These are phyloP conservation scores for Psittacula derbiana DNA, from an alignment of 2,797 vertebrate genomes.

Conservation along the genomic window DNA sequence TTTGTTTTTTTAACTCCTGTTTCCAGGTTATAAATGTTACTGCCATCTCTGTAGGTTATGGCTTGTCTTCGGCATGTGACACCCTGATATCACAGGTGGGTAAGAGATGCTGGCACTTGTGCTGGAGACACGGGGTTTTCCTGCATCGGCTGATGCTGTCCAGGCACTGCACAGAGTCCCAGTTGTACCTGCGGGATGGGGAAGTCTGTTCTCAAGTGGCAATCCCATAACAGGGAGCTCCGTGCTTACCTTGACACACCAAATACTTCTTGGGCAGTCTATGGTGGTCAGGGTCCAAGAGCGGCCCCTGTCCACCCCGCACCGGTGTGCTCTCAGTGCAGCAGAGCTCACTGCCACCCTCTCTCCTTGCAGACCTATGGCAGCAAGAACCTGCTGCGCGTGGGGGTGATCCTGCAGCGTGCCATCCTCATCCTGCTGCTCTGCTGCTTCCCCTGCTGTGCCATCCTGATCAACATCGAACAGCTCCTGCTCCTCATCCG, in stretches of 20 bases:
- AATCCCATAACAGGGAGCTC: background rate
- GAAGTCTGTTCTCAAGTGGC: background rate
- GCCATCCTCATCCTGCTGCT: slow-evolving; percentile 83
- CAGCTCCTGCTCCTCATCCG: slow-evolving; percentile 77
- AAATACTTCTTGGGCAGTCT: background rate
- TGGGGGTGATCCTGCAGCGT: slow-evolving; percentile 86
- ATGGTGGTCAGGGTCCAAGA: fast-evolving
- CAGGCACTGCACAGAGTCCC: background rate
- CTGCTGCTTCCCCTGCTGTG: slow-evolving; percentile 87
- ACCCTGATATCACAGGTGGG: slow-evolving; percentile 93
- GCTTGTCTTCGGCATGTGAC: slow-evolving; percentile 87
- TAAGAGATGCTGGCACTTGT: background rate
- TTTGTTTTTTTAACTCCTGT: background rate
- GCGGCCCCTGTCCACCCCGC: background rate
- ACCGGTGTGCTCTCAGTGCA: fast-evolving
- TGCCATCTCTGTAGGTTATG: slow-evolving; percentile 82
- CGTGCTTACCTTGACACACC: fast-evolving
- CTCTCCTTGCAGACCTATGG: slow-evolving; percentile 81
- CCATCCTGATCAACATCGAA: slow-evolving; percentile 84
- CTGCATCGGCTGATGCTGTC: background rate
- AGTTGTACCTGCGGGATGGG: background rate
- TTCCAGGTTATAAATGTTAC: slow-evolving; percentile 84
- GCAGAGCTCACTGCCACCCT: background rate
- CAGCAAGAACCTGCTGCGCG: slow-evolving; percentile 83
- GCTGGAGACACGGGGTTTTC: background rate